These are phyloP conservation scores for Podarcis raffonei DNA, from an alignment of 2,113 vertebrate species.

Conservation along the genomic window DNA sequence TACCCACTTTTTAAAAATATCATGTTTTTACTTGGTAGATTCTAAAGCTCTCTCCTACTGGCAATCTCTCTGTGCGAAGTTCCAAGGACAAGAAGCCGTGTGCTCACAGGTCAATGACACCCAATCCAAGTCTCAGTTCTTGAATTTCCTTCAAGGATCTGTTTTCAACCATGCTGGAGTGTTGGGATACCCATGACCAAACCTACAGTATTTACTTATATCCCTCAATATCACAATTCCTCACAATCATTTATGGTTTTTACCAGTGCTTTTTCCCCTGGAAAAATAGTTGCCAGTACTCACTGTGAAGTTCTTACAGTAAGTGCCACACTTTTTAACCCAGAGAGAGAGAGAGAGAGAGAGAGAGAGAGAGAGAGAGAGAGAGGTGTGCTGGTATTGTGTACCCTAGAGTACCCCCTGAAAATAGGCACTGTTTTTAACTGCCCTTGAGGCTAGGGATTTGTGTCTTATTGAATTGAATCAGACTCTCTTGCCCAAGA, in stretches of 20 bases:
- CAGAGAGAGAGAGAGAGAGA: no score
- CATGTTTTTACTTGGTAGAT: background rate
- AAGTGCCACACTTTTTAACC: no score
- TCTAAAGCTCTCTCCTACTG: background rate
- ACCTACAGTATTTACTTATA: background rate
- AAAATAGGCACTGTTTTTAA: no score
- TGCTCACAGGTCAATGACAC: background rate
- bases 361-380: no score
- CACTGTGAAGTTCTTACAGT: no score
- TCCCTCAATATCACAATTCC: no score
- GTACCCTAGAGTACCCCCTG: no score
- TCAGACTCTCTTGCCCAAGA: background rate
- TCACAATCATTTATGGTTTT: background rate
- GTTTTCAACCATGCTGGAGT: background rate
- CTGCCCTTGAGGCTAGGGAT: background rate
- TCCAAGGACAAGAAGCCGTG: background rate
- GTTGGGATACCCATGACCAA: background rate
- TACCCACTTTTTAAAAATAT: background rate
- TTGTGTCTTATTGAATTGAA: background rate
- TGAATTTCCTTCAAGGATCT: background rate
- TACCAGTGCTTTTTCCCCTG: no score
- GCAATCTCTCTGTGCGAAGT: background rate
- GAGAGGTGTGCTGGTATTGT: no score
- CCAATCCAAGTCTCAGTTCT: background rate
- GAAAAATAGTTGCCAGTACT: no score